Evolutionary conservation across 2,797 vertebrate genomes (phyloP).

Genomic region (Microctenopoma stevenorrisi): DNA sequence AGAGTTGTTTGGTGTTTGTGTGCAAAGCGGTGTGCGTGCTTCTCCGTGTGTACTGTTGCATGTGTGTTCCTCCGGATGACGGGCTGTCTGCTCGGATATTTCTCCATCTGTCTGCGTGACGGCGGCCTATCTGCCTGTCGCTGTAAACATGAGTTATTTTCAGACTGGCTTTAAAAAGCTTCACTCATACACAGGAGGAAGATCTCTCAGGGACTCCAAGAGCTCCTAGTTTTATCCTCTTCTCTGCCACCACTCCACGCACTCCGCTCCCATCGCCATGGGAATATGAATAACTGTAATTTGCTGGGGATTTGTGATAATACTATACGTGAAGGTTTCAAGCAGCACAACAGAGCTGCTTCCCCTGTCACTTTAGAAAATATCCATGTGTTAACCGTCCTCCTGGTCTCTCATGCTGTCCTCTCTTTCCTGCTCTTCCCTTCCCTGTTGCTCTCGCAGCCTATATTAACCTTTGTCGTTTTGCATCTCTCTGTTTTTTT

Average conservation of each 20-base stretch:
- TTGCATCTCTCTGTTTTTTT: constrained; percentile 27
- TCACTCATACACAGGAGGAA: constrained; percentile 50
- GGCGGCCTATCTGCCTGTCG: constrained; percentile 49
- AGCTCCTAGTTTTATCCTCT: constrained; percentile 61
- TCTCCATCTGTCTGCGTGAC: constrained; percentile 69
- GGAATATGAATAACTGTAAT: constrained; percentile 60
- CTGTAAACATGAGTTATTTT: constrained; percentile 74
- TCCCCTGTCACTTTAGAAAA: constrained; percentile 24
- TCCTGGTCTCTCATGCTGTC: constrained; percentile 9
- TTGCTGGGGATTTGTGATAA: constrained; percentile 51
- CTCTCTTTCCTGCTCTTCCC: constrained; percentile 4
- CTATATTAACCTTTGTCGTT: constrained; percentile 17
- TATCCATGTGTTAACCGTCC: constrained; percentile 19
- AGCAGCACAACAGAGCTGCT: constrained; percentile 30
- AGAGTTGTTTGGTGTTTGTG: constrained; percentile 31
- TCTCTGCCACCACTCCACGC: constrained; percentile 29
- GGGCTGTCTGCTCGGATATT: constrained; percentile 65
- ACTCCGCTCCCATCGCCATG: constrained; percentile 43
- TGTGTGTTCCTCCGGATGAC: constrained; percentile 43
- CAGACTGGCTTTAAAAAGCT: constrained; percentile 65
- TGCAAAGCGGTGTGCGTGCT: neutral
- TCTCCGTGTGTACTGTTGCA: constrained; percentile 7
- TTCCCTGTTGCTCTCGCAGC: constrained; percentile 4
- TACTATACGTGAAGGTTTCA: constrained; percentile 26
- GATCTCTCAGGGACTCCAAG: constrained; percentile 65